Evolutionary conservation across 2,888 invertebrate genomes (phyloP).

Genomic region (Deroplatys truncata): DNA sequence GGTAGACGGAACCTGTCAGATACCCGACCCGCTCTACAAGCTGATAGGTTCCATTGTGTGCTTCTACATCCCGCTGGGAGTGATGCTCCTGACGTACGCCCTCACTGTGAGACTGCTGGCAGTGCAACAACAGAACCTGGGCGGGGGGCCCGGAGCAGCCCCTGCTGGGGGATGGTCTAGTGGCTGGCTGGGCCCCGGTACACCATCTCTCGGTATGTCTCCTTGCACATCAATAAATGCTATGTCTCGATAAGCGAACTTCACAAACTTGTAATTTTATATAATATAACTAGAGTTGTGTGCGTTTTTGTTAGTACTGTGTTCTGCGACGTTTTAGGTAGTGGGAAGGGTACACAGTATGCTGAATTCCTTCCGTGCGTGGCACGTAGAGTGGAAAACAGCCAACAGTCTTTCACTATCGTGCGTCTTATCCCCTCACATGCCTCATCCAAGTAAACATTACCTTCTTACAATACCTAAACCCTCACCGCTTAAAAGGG

Average conservation of each 20-base stretch:
- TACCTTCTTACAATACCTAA: too few relatives aligned
- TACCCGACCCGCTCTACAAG: conserved; percentile 84
- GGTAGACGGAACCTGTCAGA: conserved; percentile 79
- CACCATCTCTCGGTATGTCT: conserved; percentile 36
- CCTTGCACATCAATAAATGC: conserved; percentile 28
- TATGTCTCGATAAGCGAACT: too few relatives aligned
- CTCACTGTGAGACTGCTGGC: conserved; percentile 85
- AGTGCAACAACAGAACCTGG: conserved; percentile 71
- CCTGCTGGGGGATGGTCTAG: conserved; percentile 63
- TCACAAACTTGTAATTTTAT: background rate
- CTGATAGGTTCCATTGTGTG: conserved; percentile 91
- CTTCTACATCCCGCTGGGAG: conserved; percentile 91
- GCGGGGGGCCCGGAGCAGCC: conserved; percentile 39
- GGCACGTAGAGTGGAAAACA: too few relatives aligned
- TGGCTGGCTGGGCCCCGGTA: conserved; percentile 61
- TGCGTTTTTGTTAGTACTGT: too few relatives aligned
- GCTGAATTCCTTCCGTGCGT: too few relatives aligned
- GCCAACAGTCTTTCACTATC: too few relatives aligned
- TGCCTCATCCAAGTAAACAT: too few relatives aligned
- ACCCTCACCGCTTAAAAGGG: too few relatives aligned
- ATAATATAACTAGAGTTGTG: background rate
- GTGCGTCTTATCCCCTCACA: too few relatives aligned
- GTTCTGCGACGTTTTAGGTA: too few relatives aligned
- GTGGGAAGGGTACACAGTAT: too few relatives aligned
- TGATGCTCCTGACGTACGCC: conserved; percentile 94